Evolutionary conservation across 2,113 vertebrate genomes (phyloP), one percentile per base, ranked within the genome.

Genomic region (Emydocephalus ijimae): DNA sequence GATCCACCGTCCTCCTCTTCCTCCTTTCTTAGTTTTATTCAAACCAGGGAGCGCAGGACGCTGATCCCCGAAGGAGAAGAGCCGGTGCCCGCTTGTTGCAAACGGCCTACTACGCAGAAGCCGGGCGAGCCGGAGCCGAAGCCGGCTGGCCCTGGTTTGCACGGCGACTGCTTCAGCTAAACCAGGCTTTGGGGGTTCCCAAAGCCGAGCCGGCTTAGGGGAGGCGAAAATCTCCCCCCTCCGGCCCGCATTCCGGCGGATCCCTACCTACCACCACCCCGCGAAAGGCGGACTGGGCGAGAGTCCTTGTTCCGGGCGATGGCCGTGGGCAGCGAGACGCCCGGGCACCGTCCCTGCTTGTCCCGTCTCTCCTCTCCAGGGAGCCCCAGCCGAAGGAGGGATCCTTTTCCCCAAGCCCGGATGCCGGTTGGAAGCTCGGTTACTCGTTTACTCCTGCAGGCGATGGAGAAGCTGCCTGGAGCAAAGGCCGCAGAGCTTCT

Each of bases 31-130:
- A 29, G 1, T 29, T 87, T 52, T 96, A 97, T 97, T 96, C 94
- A 96, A 97, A 96, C 95, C 94, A 81, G 95, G 95, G 96, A 96
- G 93, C 97, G 93, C 95, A 93, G 94, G 95, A 95, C 90, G 45
- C 92, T 90, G 94, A 94, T 91, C 94, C 92, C 92, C 96, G 96
- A 48, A 20, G 91, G 95, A 97, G 95, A 95, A 39, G 52, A 39
- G 52, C 48, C 93, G 92, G 69, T 2, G 95, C 34, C 50, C 52
- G 24, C 50, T 14, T 21, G 45, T 50, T 93, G 95, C 93, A 95
- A n/a, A 96, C 92, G 3, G 94, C 93, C 61, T n/a, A 52, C 61
- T 29, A 52, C 10, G 61, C 11, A 34, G 64, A 69, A 34, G 2
- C 14, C 64, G 12, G n/a, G n/a, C 6, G 26, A 20, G 20, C 48